Evolutionary conservation across 2,113 vertebrate species (phyloP).

Genomic region (Sphaerodactylus townsendi): DNA sequence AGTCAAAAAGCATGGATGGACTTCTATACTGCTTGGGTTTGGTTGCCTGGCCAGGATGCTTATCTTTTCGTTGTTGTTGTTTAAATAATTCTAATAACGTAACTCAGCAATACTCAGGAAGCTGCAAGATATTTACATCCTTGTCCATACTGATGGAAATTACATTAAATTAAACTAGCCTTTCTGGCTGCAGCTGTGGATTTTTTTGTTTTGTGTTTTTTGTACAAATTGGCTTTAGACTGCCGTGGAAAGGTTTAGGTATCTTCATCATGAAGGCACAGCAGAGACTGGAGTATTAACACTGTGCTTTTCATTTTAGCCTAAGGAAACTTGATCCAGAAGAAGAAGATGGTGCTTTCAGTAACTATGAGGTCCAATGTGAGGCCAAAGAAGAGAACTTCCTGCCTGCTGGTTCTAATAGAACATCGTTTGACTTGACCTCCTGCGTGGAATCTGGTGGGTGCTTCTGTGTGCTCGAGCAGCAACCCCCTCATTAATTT

Average conservation of each 20-base stretch:
- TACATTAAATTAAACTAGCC: background rate
- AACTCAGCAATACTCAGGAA: background rate
- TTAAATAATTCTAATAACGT: background rate
- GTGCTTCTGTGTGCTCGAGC: background rate
- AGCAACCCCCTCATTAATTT: background rate
- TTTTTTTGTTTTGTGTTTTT: background rate
- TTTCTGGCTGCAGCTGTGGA: background rate
- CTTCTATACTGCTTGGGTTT: background rate
- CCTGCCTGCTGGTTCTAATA: conserved; percentile 73
- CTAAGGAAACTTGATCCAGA: conserved; percentile 91
- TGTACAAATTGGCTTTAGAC: background rate
- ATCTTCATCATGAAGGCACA: background rate
- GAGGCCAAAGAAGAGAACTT: conserved; percentile 83
- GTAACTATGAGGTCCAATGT: conserved; percentile 84
- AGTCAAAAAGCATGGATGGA: background rate
- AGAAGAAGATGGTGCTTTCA: conserved; percentile 90
- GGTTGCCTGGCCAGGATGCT: background rate
- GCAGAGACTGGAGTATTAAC: background rate
- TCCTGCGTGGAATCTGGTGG: conserved; percentile 90
- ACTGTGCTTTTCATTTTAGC: conserved; percentile 59
- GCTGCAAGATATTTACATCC: background rate
- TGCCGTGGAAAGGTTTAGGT: background rate
- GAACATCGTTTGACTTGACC: conserved; percentile 80
- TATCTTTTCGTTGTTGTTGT: background rate
- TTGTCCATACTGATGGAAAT: background rate